Percentiles rank a stretch among this genome's conserved stretches.
Evolutionary conservation across 2,797 vertebrate species (phyloP).

Genomic region (Leuciscus waleckii): DNA sequence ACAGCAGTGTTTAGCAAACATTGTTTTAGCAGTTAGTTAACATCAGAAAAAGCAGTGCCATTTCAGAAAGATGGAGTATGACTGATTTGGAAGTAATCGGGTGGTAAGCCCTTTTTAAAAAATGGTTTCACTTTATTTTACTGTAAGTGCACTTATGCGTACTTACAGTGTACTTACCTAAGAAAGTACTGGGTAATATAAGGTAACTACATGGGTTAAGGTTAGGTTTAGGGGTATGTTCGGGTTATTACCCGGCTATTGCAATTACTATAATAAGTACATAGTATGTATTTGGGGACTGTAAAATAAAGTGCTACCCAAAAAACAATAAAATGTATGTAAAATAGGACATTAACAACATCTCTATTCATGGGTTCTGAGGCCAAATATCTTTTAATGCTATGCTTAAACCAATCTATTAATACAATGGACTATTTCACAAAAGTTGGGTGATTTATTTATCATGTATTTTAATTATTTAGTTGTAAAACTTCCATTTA

Average conservation of each 20-base stretch:
- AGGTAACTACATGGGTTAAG: not conserved
- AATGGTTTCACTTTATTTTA: not conserved
- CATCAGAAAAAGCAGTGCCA: conserved; percentile 52
- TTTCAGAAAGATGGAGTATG: conserved; percentile 55
- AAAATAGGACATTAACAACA: not conserved
- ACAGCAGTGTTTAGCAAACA: conserved; percentile 74
- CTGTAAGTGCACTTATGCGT: not conserved
- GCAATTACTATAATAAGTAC: not conserved
- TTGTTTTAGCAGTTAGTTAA: conserved; percentile 67
- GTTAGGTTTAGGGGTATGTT: not conserved
- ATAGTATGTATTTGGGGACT: not conserved
- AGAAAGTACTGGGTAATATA: not conserved
- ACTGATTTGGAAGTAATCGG: conserved; percentile 28
- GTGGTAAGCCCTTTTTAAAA: not conserved
- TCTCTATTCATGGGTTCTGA: not conserved
- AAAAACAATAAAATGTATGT: not conserved
- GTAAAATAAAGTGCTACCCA: not conserved
- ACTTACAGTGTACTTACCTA: not conserved
- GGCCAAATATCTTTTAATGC: not conserved
- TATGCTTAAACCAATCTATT: not conserved
- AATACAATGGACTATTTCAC: not conserved
- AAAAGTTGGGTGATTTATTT: not conserved
- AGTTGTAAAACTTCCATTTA: not conserved
- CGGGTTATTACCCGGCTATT: not conserved
- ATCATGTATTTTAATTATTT: not conserved